Percentiles rank a stretch among this genome's conserved stretches.
These are phyloP conservation scores for Haemorhous mexicanus DNA, from an alignment of 2,113 vertebrate genomes.

Conservation along the genomic window DNA sequence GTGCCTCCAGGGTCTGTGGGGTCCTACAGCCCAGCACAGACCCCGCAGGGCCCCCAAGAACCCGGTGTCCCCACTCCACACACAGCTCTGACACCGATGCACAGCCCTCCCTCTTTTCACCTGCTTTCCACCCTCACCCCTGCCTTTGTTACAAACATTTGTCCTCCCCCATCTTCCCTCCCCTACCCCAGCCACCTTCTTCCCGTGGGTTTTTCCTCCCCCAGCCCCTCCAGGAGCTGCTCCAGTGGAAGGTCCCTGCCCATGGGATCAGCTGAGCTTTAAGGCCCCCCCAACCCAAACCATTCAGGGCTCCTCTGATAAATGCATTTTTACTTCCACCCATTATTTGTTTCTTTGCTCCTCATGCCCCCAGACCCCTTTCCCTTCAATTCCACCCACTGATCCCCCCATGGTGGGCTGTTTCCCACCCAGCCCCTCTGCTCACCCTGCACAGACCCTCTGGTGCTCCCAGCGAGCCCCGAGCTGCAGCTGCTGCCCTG, in stretches of 20 bases:
- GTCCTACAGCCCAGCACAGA: not conserved
- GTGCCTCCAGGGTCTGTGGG: accelerated
- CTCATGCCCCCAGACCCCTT: not conserved
- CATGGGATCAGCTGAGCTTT: accelerated
- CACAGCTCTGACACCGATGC: accelerated
- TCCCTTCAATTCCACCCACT: not conserved
- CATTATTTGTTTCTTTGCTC: not conserved
- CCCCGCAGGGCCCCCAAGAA: not conserved
- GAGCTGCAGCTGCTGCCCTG: not conserved
- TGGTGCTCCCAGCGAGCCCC: not conserved
- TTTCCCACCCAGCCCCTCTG: not conserved
- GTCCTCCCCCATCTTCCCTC: not conserved
- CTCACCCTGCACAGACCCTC: not conserved
- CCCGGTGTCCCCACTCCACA: accelerated
- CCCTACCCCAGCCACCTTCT: not conserved
- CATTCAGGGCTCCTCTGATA: not conserved
- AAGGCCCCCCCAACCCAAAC: not conserved
- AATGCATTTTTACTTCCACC: not conserved
- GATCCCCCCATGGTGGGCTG: not conserved
- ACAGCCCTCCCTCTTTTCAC: not conserved
- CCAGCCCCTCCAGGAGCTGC: not conserved
- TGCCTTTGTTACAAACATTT: not conserved
- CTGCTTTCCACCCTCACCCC: not conserved
- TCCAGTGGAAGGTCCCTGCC: not conserved
- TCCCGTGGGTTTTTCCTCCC: accelerated